Conservation (phyloP, 2,113 vertebrate genomes). For the Aphyosemion australe region DNA sequence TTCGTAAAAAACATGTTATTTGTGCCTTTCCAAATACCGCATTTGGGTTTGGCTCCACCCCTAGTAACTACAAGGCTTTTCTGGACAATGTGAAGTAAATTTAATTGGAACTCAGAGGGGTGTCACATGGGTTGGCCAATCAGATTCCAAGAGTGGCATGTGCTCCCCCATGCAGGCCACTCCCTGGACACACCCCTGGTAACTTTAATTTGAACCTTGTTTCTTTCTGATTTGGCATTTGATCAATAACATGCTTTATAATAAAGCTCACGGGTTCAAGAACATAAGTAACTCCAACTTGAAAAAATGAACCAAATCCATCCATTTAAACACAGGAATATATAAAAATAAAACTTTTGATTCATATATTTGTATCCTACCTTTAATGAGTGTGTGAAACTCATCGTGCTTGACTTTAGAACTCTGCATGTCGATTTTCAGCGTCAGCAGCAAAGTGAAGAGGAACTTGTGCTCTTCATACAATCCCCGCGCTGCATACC, state of each 20-base stretch:
- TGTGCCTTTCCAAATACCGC: too few species aligned
- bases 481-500: slow-evolving; percentile 86
- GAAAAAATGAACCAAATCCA: background rate
- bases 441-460: slow-evolving; percentile 89
- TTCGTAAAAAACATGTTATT: too few species aligned
- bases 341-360: background rate
- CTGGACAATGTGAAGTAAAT: too few species aligned
- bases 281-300: background rate
- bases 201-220: too few species aligned
- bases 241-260: background rate
- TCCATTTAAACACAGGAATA: background rate
- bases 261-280: background rate
- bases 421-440: slow-evolving; percentile 96
- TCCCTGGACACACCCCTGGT: too few species aligned
- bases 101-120: too few species aligned
- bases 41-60: too few species aligned
- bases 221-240: background rate
- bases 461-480: slow-evolving; percentile 97
- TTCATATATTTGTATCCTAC: slow-evolving; percentile 66
- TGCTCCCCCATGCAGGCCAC: too few species aligned
- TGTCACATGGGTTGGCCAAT: too few species aligned
- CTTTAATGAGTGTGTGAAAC: slow-evolving; percentile 95
- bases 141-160: too few species aligned
- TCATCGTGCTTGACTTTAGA: slow-evolving; percentile 89
- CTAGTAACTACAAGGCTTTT: too few species aligned